Conservation (phyloP, 1,140 invertebrate species). For the Cherax destructor region DNA sequence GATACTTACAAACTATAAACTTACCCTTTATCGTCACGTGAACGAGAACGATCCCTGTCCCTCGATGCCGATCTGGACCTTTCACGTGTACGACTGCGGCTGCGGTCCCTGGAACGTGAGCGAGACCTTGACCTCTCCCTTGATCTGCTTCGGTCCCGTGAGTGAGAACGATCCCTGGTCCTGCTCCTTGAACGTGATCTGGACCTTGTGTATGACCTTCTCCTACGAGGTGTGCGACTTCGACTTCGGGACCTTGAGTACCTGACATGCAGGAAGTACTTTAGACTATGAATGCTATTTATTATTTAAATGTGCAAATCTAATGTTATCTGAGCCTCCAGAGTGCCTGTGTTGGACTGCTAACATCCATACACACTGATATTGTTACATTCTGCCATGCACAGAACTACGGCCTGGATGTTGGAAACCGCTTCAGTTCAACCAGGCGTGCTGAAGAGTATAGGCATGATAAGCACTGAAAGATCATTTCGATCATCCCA, state of each 20-base stretch:
- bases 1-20: neutral
- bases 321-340: neutral
- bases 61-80: conserved; percentile 55
- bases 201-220: conserved; percentile 60
- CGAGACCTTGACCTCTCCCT: conserved; percentile 61
- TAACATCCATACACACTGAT: conserved; percentile 48
- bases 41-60: conserved; percentile 53
- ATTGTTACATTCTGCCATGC: conserved; percentile 53
- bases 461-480: conserved; percentile 58
- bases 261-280: conserved; percentile 20
- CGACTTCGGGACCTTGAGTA: conserved; percentile 62
- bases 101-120: conserved; percentile 56
- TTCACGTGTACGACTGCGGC: conserved; percentile 30
- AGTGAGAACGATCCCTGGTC: conserved; percentile 55
- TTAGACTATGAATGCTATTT: neutral
- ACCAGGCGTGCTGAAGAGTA: conserved; percentile 51
- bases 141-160: conserved; percentile 50
- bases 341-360: conserved; percentile 42
- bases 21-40: conserved; percentile 56
- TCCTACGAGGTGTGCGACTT: conserved; percentile 50
- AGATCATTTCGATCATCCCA: conserved; percentile 25
- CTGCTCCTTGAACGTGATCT: conserved; percentile 51
- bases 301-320: conserved; percentile 50
- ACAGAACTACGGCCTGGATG: conserved; percentile 57
- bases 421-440: conserved; percentile 44